Percentiles rank a stretch among this genome's conserved stretches.
Conservation (phyloP, 2,113 vertebrate genomes). For the Equus quagga region DNA sequence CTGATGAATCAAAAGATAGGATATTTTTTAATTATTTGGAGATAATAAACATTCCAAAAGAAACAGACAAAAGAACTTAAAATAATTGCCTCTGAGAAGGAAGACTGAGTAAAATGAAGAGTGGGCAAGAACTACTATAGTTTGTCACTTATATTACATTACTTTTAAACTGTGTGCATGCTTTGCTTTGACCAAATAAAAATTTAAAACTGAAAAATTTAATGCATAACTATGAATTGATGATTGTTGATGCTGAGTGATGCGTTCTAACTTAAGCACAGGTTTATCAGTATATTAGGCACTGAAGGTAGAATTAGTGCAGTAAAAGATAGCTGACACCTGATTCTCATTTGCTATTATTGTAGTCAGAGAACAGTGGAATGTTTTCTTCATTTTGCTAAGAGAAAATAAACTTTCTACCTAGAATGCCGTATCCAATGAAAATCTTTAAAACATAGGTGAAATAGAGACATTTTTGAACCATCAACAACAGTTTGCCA, state of each 20-base stretch:
- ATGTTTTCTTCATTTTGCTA: background rate
- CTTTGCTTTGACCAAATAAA: background rate
- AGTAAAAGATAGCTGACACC: background rate
- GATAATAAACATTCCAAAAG: background rate
- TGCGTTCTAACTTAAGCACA: background rate
- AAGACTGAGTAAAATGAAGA: background rate
- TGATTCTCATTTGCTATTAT: background rate
- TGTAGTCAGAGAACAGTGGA: background rate
- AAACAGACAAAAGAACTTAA: background rate
- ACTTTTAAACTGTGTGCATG: background rate
- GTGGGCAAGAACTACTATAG: background rate
- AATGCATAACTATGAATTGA: background rate
- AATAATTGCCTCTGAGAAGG: background rate
- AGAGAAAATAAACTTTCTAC: background rate
- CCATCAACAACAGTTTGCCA: background rate
- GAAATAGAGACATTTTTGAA: background rate
- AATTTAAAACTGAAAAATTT: background rate
- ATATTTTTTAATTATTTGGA: background rate
- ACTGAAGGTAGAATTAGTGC: background rate
- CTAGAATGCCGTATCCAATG: background rate
- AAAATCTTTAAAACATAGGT: background rate
- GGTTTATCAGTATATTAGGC: background rate
- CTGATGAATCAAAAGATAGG: background rate
- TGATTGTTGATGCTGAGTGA: background rate
- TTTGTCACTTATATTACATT: background rate